phyloP scores from a whole-genome alignment of 2,113 vertebrate species.

The Phainopepla nitens region DNA sequence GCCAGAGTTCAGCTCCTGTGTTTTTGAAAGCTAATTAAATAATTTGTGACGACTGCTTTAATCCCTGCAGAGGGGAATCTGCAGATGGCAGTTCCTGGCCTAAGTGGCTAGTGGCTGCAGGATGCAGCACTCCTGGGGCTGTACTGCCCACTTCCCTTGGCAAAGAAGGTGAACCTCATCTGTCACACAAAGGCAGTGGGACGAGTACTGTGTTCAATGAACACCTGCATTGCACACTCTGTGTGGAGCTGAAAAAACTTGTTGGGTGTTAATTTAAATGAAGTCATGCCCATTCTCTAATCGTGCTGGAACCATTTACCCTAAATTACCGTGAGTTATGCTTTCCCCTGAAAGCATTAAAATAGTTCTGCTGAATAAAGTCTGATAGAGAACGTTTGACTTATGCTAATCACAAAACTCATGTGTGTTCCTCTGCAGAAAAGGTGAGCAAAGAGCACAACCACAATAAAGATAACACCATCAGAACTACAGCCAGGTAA shows the following conservation, averaged over 20 bases:
- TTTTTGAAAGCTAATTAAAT: conserved; percentile 66
- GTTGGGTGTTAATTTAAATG: background rate
- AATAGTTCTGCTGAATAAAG: background rate
- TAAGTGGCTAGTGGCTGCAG: background rate
- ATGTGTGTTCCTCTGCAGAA: conserved; percentile 76
- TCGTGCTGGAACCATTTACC: background rate
- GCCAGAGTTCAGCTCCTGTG: conserved; percentile 42
- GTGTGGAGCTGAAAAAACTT: background rate
- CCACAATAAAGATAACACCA: conserved; percentile 86
- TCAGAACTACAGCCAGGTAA: conserved; percentile 89
- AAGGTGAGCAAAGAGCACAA: conserved; percentile 99
- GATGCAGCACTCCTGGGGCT: background rate
- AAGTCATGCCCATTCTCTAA: background rate
- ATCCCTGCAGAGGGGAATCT: background rate
- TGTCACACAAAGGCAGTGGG: background rate
- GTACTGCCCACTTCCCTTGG: background rate
- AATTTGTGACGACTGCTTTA: conserved; percentile 54
- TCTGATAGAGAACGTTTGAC: background rate
- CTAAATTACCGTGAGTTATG: background rate
- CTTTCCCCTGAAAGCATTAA: background rate
- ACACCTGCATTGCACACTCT: background rate
- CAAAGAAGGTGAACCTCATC: background rate
- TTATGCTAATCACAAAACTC: background rate
- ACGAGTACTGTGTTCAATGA: background rate
- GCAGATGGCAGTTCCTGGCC: conserved; percentile 37